phyloP scores from a whole-genome alignment of 1,140 invertebrate species.

The Trichomalopsis sarcophagae region DNA sequence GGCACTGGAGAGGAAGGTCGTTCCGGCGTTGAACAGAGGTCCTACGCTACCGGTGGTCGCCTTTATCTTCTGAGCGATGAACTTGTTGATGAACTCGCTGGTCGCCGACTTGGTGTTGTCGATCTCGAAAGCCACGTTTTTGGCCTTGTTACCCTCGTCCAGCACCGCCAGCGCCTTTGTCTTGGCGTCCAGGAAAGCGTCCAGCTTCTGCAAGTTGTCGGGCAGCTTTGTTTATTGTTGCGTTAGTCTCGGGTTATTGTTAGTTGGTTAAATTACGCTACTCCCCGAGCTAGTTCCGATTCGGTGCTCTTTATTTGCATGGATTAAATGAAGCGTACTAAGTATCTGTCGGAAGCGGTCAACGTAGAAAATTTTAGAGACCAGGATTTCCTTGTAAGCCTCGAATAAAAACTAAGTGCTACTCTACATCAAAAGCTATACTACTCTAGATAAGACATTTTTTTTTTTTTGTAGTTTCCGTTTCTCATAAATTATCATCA shows the following conservation, averaged over 20 bases:
- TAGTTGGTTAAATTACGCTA: background rate
- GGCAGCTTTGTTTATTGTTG: constrained; percentile 17
- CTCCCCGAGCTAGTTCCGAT: too few relatives aligned
- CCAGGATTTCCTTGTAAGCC: too few relatives aligned
- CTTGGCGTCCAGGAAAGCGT: constrained; percentile 84
- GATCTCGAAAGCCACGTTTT: constrained; percentile 85
- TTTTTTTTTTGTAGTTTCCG: background rate
- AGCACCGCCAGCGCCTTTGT: constrained; percentile 80
- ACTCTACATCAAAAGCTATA: too few relatives aligned
- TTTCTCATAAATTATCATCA: background rate
- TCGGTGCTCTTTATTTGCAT: too few relatives aligned
- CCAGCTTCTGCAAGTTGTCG: constrained; percentile 80
- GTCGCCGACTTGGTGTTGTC: constrained; percentile 70
- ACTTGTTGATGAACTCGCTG: constrained; percentile 64
- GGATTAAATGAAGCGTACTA: too few relatives aligned
- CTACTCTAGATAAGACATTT: background rate
- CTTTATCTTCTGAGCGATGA: constrained; percentile 65
- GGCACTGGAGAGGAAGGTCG: constrained; percentile 64
- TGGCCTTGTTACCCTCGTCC: constrained; percentile 82
- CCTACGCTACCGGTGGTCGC: constrained; percentile 66
- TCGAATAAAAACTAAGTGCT: too few relatives aligned
- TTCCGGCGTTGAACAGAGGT: constrained; percentile 66
- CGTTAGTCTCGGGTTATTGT: background rate
- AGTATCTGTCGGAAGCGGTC: too few relatives aligned
- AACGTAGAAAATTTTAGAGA: too few relatives aligned